Evolutionary conservation across 2,113 vertebrate species (phyloP).

Genomic region (Garra rufa): DNA sequence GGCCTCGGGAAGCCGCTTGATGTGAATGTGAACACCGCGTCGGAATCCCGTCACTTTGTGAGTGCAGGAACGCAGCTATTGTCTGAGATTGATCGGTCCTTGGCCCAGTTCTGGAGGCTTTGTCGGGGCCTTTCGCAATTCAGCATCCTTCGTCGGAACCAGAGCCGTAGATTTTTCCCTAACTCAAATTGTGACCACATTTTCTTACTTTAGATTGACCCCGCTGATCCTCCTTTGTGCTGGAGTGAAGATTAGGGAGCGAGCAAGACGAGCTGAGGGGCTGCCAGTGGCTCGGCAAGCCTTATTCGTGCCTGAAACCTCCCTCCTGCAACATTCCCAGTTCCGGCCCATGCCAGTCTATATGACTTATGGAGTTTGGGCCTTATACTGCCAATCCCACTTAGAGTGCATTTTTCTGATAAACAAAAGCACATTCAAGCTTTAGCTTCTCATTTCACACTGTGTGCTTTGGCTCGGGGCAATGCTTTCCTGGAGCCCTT

Average conservation of each 20-base stretch:
- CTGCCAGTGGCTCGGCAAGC: constrained; percentile 73
- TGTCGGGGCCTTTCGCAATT: constrained; percentile 62
- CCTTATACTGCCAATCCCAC: constrained; percentile 79
- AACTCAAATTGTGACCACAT: constrained; percentile 66
- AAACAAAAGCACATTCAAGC: constrained; percentile 87
- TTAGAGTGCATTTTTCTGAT: constrained; percentile 86
- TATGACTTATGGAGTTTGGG: constrained; percentile 84
- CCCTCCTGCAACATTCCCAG: constrained; percentile 67
- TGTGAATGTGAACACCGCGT: constrained; percentile 24
- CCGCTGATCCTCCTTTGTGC: constrained; percentile 70
- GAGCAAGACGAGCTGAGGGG: constrained; percentile 48
- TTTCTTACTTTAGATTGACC: constrained; percentile 78
- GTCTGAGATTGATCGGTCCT: constrained; percentile 65
- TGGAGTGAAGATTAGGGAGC: constrained; percentile 69
- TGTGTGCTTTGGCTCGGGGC: constrained; percentile 84
- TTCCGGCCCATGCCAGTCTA: constrained; percentile 73
- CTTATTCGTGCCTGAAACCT: constrained; percentile 53
- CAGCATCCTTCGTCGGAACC: constrained; percentile 46
- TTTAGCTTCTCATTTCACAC: constrained; percentile 86
- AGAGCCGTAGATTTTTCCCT: constrained; percentile 59
- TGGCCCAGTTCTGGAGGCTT: constrained; percentile 75
- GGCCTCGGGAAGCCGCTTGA: neutral
- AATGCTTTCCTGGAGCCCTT: constrained; percentile 79
- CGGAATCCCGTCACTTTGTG: constrained; percentile 41
- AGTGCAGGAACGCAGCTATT: constrained; percentile 55